Evolutionary conservation across 2,113 vertebrate species (phyloP).

Genomic region (Triplophysa rosa): DNA sequence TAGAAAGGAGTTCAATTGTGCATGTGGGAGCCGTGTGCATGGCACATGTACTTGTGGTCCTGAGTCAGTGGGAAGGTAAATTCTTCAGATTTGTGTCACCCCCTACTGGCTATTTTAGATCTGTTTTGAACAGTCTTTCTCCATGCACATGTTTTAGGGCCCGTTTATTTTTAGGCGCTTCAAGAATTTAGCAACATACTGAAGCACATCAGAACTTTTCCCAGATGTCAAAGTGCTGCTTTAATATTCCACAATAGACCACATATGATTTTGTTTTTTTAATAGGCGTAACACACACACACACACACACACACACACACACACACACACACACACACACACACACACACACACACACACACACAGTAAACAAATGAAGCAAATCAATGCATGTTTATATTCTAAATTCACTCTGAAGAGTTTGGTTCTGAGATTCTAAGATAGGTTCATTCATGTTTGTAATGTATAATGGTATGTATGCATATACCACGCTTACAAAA

Average conservation of each 20-base stretch:
- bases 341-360: neutral
- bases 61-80: conserved; percentile 6
- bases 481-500: neutral
- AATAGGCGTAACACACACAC: neutral
- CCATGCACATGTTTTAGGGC: neutral
- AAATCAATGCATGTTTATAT: neutral
- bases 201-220: neutral
- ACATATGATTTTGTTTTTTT: neutral
- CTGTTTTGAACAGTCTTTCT: neutral
- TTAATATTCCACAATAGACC: neutral
- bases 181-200: neutral
- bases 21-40: neutral
- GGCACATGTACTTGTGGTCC: conserved; percentile 20
- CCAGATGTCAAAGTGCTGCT: neutral
- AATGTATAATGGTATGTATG: neutral
- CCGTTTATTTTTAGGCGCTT: neutral
- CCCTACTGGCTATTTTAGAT: neutral
- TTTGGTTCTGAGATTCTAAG: neutral
- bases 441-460: neutral
- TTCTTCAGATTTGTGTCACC: neutral
- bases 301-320: neutral
- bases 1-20: neutral
- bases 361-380: neutral
- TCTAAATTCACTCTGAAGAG: neutral
- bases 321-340: neutral